phyloP scores from a whole-genome alignment of 30 jellyfish, hydroid and myxozoan genomes.

The Aurelia sp. region DNA sequence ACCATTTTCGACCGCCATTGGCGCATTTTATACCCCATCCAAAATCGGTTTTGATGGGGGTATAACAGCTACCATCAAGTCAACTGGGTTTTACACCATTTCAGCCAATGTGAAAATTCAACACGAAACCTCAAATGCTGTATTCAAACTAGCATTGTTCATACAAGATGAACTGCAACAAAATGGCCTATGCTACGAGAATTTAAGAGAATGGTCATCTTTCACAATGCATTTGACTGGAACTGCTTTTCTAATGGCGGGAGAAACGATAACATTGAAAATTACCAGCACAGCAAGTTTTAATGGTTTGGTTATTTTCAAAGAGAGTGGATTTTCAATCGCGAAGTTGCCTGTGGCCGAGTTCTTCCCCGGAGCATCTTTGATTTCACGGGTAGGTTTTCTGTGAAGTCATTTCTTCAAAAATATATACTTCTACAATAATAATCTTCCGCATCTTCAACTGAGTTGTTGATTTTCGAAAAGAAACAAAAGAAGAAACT shows the following conservation, averaged over 20 bases:
- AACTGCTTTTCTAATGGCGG: constrained; percentile 63
- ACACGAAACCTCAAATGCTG: constrained; percentile 41
- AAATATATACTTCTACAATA: too few relatives aligned
- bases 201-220: constrained; percentile 32
- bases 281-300: constrained; percentile 49
- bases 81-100: constrained; percentile 77
- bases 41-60: constrained; percentile 65
- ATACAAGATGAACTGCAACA: constrained; percentile 54
- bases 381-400: constrained; percentile 38
- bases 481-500: too few relatives aligned
- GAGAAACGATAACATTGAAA: constrained; percentile 53
- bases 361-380: constrained; percentile 41
- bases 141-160: constrained; percentile 55
- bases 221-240: constrained; percentile 82
- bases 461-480: too few relatives aligned
- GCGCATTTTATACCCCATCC: constrained; percentile 67
- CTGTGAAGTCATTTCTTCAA: too few relatives aligned
- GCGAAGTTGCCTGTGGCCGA: constrained; percentile 61
- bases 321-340: constrained; percentile 62
- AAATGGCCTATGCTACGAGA: constrained; percentile 73
- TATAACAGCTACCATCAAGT: constrained; percentile 39
- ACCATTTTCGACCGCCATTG: constrained; percentile 2
- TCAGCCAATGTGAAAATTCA: constrained; percentile 79
- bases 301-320: constrained; percentile 22
- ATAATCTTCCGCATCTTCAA: too few relatives aligned